Evolutionary conservation across 2,888 invertebrate species (phyloP), one percentile per base, ranked within the genome.

Genomic region (Pomacea canaliculata): DNA sequence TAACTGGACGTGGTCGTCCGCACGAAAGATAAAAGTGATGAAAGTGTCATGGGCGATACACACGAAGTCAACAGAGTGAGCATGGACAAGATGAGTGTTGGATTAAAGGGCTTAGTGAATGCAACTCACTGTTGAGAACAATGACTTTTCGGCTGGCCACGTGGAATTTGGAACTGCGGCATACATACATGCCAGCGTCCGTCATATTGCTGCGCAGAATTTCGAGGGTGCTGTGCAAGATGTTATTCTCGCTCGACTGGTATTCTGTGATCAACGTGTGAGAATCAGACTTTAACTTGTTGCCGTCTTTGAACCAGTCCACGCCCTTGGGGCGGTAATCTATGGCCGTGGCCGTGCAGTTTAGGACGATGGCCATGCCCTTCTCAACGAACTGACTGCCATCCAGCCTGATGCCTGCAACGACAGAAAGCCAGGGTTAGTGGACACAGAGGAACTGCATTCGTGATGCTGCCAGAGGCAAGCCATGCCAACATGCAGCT

Each of bases 51-150:
- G 37, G 37, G 5, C 37, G 37, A 37, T 3, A 37, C 5, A 37
- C 37, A 37, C 1, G 37, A 37, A 37, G 37, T 37, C 37, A 37
- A 37, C 4, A 37, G 37, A 37, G 37, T 37, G 5, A 37, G 37
- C 37, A 37, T 37, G 37, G 37, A 37, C 5, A 37, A 37, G 37
- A 37, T 37, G 37, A 37, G 1, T 37, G 37, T 37, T 37, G 1
- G 37, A 37, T 37, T 37, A 37, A 37, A 37, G 37, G 37, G 37
- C 37, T 37, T 37, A 37, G 37, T 37, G 19, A 63, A 49, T 59
- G 19, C 56, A 62, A 84, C 87, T 83, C 82, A 87, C 87, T 85
- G 76, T 85, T 85, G 77, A 87, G 78, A 56, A 87, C 84, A 75
- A 84, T 83, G 18, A 87, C 84, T 73, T 82, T 84, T 49, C 81